Conservation (phyloP, 1,140 invertebrate species). For the Heliconius himera region DNA sequence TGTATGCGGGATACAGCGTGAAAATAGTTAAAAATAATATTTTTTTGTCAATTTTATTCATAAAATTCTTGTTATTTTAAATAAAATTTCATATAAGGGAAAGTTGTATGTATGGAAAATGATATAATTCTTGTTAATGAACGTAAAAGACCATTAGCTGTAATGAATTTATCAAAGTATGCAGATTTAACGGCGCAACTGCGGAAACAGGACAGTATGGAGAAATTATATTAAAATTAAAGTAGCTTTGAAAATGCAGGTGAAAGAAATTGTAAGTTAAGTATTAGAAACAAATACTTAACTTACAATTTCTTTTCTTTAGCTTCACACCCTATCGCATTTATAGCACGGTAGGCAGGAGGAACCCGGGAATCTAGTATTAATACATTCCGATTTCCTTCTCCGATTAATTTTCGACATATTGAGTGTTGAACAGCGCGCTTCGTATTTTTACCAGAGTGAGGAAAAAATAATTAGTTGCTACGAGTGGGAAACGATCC, state of each 20-base stretch:
- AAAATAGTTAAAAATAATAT: no score
- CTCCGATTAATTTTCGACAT: no score
- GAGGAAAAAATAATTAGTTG: no score
- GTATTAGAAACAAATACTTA: background rate
- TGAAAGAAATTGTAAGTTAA: background rate
- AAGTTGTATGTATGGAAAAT: background rate
- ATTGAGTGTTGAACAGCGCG: no score
- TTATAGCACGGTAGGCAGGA: no score
- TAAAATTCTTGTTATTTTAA: no score
- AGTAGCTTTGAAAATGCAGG: background rate
- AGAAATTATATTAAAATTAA: background rate
- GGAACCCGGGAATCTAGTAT: no score
- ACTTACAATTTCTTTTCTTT: background rate
- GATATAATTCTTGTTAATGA: background rate
- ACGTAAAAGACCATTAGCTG: background rate
- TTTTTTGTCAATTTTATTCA: no score
- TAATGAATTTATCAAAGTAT: background rate
- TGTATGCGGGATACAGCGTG: no score
- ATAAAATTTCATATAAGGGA: background rate
- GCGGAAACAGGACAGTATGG: background rate
- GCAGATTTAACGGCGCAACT: background rate
- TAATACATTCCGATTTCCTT: no score
- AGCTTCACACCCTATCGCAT: background rate
- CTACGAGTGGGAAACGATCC: no score
- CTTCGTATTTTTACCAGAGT: no score